A percentile compares a stretch with the other conserved stretches of the same genome.
phyloP scores from a whole-genome alignment of 1,140 invertebrate genomes.

The Cyclargus thomasi region DNA sequence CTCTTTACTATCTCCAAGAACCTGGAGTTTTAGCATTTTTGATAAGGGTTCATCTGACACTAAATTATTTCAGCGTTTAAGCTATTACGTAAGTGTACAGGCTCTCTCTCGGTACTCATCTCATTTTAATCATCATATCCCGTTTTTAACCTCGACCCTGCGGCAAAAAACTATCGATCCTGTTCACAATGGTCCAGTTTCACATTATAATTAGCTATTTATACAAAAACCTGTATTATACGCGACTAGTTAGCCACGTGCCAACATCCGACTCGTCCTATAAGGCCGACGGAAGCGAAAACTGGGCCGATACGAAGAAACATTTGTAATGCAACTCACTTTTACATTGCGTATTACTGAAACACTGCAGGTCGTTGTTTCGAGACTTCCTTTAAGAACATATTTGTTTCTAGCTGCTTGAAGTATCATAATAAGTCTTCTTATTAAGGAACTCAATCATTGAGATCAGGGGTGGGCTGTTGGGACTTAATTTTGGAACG shows the following conservation, averaged over 20 bases:
- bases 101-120: background rate
- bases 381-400: background rate
- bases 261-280: background rate
- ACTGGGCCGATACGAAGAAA: background rate
- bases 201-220: slow-evolving; percentile 3
- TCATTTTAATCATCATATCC: background rate
- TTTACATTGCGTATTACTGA: background rate
- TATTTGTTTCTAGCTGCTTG: background rate
- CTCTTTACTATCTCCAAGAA: no score
- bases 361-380: background rate
- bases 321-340: slow-evolving; percentile 1
- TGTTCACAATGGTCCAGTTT: background rate
- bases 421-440: background rate
- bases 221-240: background rate
- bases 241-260: background rate
- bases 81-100: background rate
- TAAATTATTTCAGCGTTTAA: background rate
- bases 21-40: no score
- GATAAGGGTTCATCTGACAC: background rate
- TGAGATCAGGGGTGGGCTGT: no score
- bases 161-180: background rate
- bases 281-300: background rate
- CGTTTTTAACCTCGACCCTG: background rate
- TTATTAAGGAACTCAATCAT: no score
- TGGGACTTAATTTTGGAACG: no score